Evolutionary conservation across 2,888 invertebrate genomes (phyloP).

Genomic region (Oligia fasciuncula): DNA sequence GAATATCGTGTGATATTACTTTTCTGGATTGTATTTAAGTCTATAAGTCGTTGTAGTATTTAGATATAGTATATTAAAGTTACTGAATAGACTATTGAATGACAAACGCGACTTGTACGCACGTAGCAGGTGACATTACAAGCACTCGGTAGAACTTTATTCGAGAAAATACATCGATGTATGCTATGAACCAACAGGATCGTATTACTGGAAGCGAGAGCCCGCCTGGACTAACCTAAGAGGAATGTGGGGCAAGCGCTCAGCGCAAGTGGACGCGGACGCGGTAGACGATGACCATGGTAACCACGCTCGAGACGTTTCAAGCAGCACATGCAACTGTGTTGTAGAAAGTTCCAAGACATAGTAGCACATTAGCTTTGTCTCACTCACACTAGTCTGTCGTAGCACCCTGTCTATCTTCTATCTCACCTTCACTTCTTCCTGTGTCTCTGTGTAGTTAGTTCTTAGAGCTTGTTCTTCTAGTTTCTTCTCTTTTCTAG

Average conservation of each 20-base stretch:
- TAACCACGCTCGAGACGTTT: conserved; percentile 68
- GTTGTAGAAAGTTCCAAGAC: background rate
- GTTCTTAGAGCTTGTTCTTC: conserved; percentile 51
- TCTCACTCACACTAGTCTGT: conserved; percentile 55
- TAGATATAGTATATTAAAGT: background rate
- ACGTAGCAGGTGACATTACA: background rate
- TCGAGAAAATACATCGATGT: conserved; percentile 39
- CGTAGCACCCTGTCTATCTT: conserved; percentile 49
- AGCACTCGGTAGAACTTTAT: background rate
- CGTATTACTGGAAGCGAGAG: conserved; percentile 93
- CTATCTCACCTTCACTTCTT: conserved; percentile 40
- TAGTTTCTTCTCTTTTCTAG: conserved; percentile 39
- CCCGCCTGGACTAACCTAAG: conserved; percentile 95
- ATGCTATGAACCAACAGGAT: conserved; percentile 86
- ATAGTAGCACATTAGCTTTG: conserved; percentile 50
- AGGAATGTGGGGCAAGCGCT: conserved; percentile 94
- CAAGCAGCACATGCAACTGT: conserved; percentile 25
- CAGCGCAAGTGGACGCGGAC: conserved; percentile 75
- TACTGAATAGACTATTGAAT: background rate
- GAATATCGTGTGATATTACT: conserved; percentile 40
- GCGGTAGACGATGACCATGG: conserved; percentile 79
- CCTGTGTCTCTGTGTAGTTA: conserved; percentile 50
- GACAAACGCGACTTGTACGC: background rate
- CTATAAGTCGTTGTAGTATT: conserved; percentile 9
- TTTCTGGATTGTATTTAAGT: conserved; percentile 37